phyloP scores from a whole-genome alignment of 2,113 vertebrate genomes.

The Aldabrachelys gigantea region DNA sequence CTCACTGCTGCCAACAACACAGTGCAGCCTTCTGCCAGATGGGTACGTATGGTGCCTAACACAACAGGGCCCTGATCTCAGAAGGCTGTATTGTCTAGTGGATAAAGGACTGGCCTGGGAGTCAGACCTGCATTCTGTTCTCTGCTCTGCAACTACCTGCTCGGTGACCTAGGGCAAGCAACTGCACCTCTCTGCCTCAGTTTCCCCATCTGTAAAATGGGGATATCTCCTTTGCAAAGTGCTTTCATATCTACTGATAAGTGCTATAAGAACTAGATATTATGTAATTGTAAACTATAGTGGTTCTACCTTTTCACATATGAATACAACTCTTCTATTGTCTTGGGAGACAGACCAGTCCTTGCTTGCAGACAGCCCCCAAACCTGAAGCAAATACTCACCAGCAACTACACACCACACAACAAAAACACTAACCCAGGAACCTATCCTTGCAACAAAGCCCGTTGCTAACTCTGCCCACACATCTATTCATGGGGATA shows the following conservation, averaged over 20 bases:
- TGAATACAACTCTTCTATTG: background rate
- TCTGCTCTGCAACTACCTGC: background rate
- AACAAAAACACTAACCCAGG: too few species aligned
- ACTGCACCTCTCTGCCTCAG: background rate
- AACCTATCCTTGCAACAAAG: too few species aligned
- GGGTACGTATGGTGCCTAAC: background rate
- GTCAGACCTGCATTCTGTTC: background rate
- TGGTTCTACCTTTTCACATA: background rate
- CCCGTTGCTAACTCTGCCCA: too few species aligned
- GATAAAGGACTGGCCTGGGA: background rate
- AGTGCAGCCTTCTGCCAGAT: background rate
- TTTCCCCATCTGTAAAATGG: background rate
- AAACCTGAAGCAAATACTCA: too few species aligned
- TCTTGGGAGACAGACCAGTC: too few species aligned
- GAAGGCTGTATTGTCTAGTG: background rate
- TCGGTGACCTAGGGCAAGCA: background rate
- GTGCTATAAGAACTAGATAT: background rate
- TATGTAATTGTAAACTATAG: background rate
- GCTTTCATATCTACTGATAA: background rate
- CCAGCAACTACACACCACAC: too few species aligned
- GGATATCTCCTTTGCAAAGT: background rate
- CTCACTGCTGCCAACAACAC: background rate
- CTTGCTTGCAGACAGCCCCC: too few species aligned
- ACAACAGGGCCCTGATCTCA: background rate
- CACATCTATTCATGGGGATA: too few species aligned